Evolutionary conservation across 23 tunicate species (phyloP).

Genomic region (Styela plicata): DNA sequence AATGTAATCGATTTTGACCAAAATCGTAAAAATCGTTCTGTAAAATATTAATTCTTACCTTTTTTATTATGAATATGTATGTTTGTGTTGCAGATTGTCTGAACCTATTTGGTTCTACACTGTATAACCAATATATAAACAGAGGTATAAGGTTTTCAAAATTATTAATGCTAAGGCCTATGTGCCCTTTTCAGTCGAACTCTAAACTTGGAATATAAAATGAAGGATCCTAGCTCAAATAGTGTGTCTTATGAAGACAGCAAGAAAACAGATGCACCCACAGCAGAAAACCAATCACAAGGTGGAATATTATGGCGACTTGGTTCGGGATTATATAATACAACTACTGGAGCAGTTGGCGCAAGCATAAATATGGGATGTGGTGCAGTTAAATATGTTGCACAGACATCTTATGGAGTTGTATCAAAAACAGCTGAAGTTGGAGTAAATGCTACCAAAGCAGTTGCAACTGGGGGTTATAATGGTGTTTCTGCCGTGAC

Average conservation of each 20-base stretch:
- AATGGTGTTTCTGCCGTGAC: slow-evolving; percentile 50
- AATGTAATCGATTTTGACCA: too few relatives aligned
- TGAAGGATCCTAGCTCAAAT: neutral
- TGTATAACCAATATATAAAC: too few relatives aligned
- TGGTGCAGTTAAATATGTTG: slow-evolving; percentile 89
- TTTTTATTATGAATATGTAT: too few relatives aligned
- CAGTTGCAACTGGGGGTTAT: slow-evolving; percentile 67
- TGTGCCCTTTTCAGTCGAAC: too few relatives aligned
- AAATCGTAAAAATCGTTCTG: too few relatives aligned
- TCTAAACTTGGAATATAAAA: neutral
- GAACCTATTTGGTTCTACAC: too few relatives aligned
- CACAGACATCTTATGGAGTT: slow-evolving; percentile 64
- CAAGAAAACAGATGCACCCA: slow-evolving; percentile 20
- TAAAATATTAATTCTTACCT: too few relatives aligned
- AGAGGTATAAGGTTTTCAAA: too few relatives aligned
- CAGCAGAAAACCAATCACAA: slow-evolving; percentile 1
- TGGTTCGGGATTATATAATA: slow-evolving; percentile 72
- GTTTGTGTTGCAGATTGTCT: too few relatives aligned
- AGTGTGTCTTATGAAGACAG: slow-evolving; percentile 26
- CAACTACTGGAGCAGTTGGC: slow-evolving; percentile 89
- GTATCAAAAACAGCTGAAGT: slow-evolving; percentile 94
- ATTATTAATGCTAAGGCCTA: too few relatives aligned
- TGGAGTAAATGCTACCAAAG: slow-evolving; percentile 74
- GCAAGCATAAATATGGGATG: slow-evolving; percentile 54
- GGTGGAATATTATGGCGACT: slow-evolving; percentile 80